A percentile compares a stretch with the other conserved stretches of the same genome.
phyloP scores from a whole-genome alignment of 1,140 invertebrate genomes.

The Bombus waltoni region DNA sequence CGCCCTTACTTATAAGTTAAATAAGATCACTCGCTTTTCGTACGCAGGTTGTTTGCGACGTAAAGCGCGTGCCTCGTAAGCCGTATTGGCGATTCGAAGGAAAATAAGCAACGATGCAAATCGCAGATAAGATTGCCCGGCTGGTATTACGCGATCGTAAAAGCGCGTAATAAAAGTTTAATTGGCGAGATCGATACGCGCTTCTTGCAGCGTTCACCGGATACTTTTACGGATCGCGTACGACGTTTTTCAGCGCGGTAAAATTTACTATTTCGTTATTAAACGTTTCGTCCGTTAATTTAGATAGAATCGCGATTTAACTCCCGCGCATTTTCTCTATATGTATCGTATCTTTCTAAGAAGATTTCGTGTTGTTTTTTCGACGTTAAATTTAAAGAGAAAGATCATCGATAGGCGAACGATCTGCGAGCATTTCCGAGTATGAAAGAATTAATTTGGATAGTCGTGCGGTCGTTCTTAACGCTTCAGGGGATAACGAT shows the following conservation, averaged over 20 bases:
- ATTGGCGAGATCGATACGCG: neutral
- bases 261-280: neutral
- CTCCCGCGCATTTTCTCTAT: neutral
- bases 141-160: neutral
- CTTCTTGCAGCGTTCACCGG: neutral
- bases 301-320: neutral
- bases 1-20: neutral
- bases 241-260: neutral
- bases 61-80: no score
- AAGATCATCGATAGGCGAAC: no score
- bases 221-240: neutral
- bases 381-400: neutral
- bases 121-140: neutral
- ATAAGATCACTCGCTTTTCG: neutral
- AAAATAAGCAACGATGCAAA: neutral
- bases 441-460: no score
- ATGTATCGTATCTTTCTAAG: neutral
- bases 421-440: no score
- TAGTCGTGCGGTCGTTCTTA: no score
- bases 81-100: no score
- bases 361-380: neutral
- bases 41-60: neutral
- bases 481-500: neutral
- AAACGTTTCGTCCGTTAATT: neutral
- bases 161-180: neutral